phyloP scores from a whole-genome alignment of 2,797 vertebrate species.

The Danio tinwini region DNA sequence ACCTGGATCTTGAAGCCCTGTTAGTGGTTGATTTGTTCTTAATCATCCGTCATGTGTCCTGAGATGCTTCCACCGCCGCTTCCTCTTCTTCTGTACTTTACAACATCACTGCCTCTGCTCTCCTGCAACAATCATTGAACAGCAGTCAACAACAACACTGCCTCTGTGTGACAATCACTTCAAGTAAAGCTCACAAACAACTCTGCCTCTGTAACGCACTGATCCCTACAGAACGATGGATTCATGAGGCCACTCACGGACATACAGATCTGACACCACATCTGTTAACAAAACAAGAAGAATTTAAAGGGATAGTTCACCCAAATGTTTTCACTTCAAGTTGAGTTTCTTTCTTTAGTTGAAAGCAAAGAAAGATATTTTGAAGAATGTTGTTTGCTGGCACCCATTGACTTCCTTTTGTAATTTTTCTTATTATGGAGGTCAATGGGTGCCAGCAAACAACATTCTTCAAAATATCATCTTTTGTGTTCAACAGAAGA shows the following conservation, averaged over 20 bases:
- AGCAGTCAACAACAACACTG: constrained; percentile 55
- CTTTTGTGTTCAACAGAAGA: not conserved
- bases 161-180: constrained; percentile 61
- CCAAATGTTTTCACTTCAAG: no score
- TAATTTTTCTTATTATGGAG: not conserved
- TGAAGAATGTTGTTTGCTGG: no score
- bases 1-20: not conserved
- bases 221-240: constrained; percentile 18
- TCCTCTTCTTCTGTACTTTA: constrained; percentile 22
- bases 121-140: constrained; percentile 47
- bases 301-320: no score
- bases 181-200: constrained; percentile 43
- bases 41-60: not conserved
- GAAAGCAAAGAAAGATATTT: no score
- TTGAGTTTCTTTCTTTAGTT: no score
- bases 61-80: not conserved
- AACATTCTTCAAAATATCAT: not conserved
- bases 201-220: constrained; percentile 50
- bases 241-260: not conserved
- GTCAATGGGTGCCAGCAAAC: not conserved
- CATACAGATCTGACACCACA: not conserved
- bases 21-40: constrained; percentile 4
- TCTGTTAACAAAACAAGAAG: not conserved
- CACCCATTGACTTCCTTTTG: no score
- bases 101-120: constrained; percentile 56